A percentile compares a stretch with the other conserved stretches of the same genome.
These are phyloP conservation scores for Caenorhabditis latens DNA, from an alignment of 1,140 invertebrate species.

Conservation along the genomic window DNA sequence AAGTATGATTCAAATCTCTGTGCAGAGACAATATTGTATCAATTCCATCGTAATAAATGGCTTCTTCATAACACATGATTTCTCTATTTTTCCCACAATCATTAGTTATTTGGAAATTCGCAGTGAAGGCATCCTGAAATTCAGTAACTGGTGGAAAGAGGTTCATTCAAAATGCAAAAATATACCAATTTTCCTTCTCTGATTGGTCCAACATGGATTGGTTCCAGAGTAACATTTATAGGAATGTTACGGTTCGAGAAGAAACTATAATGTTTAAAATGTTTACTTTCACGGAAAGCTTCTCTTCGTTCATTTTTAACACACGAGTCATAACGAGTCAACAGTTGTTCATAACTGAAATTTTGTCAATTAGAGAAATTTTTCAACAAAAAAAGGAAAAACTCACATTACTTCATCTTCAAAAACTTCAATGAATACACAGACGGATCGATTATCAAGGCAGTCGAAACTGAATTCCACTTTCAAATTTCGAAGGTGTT, in stretches of 20 bases:
- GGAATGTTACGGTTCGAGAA: background rate
- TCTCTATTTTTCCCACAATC: too few species aligned
- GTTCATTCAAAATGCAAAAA: background rate
- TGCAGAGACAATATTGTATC: too few species aligned
- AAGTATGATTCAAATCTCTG: too few species aligned
- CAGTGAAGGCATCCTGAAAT: background rate
- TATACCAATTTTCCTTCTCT: background rate
- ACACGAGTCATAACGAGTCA: background rate
- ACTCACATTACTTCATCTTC: conserved; percentile 2
- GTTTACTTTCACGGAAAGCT: too few species aligned
- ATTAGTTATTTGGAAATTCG: background rate
- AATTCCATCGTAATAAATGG: too few species aligned
- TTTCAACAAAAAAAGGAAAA: background rate
- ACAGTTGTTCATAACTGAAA: background rate
- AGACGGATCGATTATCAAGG: background rate
- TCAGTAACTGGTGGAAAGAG: background rate
- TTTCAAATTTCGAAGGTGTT: background rate
- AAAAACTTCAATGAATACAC: conserved; percentile 28
- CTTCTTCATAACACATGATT: too few species aligned
- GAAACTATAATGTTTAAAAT: too few species aligned
- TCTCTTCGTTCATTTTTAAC: background rate
- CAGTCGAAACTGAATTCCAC: background rate
- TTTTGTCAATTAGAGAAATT: background rate
- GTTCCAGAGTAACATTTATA: background rate
- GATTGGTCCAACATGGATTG: background rate